Base-by-base conservation (phyloP, 2,888 invertebrate genomes). In the Hermaeophaga mercurialis region DNA sequence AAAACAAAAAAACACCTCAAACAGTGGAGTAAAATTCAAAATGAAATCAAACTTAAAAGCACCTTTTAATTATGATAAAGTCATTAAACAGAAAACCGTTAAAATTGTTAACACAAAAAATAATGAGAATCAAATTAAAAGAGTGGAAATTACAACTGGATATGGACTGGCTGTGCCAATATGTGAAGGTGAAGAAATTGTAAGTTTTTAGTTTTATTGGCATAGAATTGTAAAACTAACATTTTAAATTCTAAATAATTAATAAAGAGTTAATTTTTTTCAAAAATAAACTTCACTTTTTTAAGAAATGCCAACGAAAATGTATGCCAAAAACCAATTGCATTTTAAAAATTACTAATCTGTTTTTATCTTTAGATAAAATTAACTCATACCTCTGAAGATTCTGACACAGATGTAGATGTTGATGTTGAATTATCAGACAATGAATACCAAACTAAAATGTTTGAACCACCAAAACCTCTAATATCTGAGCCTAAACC, bases 371-470 rank as follows among this genome's bases (percentile, higher is more conserved):
- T 56, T 44, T 59, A 77, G 76, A 69, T 77, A 8, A 76, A 75
- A 70, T 73, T 78, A 43, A 71, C 68, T 57, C 73, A 73, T 48
- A 56, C 41, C 1, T 72, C 74, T 61, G 70, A 72, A 53, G 71
- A 72, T 39, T 71, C 70, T 31, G 71, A 72, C 48, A 70, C 70
- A 43, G 85, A 85, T 64, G 78, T 84, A 62, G 85, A 85, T 55
- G 77, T 85, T 60, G 85, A 85, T 58, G 75, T 85, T 62, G 85
- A 84, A 67, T 82, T 83, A 66, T 81, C 80, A 43, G 77, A 73
- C 59, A 81, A 80, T 33, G 62, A 61, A 36, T 34, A 34, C 26
- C 26, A 39, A 17, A n/a, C 18, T n/a, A 50, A 31, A n/a, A 33
- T 12, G 34, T 3, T 28, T 22, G 22, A 45, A 19, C 4, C 11